A percentile compares a stretch with the other conserved stretches of the same genome.
phyloP scores from a whole-genome alignment of 2,113 vertebrate genomes.

The Acinonyx jubatus region DNA sequence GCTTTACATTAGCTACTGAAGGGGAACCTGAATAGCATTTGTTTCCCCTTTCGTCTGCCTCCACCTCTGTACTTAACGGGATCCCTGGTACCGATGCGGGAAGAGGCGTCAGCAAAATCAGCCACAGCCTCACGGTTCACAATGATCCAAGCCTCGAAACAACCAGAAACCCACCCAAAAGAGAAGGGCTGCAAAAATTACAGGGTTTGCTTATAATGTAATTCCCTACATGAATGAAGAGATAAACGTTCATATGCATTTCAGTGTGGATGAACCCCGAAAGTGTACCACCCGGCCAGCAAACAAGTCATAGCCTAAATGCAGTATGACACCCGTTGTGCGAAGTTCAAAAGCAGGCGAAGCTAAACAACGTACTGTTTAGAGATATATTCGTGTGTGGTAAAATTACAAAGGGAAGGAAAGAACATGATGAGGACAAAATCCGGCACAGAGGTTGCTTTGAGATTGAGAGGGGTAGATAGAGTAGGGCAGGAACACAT shows the following conservation, averaged over 20 bases:
- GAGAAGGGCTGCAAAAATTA: conserved; percentile 25
- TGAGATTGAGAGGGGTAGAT: neutral
- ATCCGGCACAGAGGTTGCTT: conserved; percentile 46
- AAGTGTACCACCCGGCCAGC: conserved; percentile 25
- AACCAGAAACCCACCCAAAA: conserved; percentile 37
- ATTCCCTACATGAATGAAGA: conserved; percentile 45
- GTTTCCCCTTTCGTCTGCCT: neutral
- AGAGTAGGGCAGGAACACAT: neutral
- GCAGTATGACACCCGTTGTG: conserved; percentile 35
- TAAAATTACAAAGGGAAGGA: conserved; percentile 59
- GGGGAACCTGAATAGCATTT: neutral
- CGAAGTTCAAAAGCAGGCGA: conserved; percentile 62
- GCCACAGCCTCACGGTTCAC: neutral
- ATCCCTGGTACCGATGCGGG: neutral
- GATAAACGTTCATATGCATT: neutral
- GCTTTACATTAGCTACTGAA: neutral
- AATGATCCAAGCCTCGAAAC: neutral
- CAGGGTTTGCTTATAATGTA: conserved; percentile 7
- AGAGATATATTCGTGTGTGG: conserved; percentile 43
- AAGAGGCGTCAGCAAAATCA: neutral
- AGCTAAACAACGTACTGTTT: conserved; percentile 61
- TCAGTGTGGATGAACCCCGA: conserved; percentile 38
- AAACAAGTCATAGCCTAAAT: conserved; percentile 44
- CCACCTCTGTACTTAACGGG: neutral
- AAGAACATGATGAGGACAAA: conserved; percentile 36